Evolutionary conservation across 2,113 vertebrate species (phyloP).

Genomic region (Sphyrna mokarran): DNA sequence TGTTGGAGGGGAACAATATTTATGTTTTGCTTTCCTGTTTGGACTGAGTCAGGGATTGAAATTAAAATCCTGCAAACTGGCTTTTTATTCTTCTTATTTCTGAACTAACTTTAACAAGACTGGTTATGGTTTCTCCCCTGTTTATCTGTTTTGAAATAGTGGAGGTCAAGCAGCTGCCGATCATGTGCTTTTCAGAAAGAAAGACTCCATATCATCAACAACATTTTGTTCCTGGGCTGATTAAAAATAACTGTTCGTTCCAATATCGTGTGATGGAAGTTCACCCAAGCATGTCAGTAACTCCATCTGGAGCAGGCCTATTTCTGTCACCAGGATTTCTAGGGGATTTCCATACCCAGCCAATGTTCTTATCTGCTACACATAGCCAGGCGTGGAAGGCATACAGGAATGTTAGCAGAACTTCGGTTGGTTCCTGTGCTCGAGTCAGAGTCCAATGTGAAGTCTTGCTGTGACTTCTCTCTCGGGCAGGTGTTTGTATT

Average conservation of each 20-base stretch:
- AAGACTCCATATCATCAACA: neutral
- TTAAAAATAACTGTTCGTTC: slow-evolving; percentile 31
- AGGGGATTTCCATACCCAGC: neutral
- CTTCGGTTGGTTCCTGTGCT: neutral
- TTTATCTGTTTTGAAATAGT: neutral
- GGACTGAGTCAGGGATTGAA: neutral
- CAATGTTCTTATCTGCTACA: neutral
- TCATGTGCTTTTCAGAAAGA: slow-evolving; percentile 12
- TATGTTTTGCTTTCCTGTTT: neutral
- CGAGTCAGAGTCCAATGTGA: neutral
- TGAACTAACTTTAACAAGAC: neutral
- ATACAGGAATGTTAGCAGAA: neutral
- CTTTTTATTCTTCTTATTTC: neutral
- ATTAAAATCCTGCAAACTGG: neutral
- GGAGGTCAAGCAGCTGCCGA: neutral
- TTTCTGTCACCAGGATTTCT: neutral
- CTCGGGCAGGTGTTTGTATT: neutral
- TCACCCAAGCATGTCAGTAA: neutral
- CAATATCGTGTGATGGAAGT: neutral
- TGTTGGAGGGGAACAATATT: neutral
- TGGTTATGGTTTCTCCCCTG: neutral
- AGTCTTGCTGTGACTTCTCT: neutral
- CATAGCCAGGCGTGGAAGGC: neutral
- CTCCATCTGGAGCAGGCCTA: slow-evolving; percentile 14
- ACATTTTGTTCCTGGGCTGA: slow-evolving; percentile 1